Conservation (phyloP, 2,797 vertebrate genomes). For the Myoxocephalus aenaeus region DNA sequence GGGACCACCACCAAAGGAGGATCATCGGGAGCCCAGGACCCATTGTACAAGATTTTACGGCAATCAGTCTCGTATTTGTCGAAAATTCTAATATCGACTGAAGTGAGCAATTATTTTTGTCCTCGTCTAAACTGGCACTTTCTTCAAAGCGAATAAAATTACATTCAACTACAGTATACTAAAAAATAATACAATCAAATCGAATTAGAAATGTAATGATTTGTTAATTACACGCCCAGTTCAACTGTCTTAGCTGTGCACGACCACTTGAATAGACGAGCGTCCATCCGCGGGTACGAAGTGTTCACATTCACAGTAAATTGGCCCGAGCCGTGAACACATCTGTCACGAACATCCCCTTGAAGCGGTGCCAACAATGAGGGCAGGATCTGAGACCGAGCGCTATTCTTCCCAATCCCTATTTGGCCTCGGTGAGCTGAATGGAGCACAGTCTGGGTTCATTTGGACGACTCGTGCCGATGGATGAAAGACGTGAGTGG, state of each 20-base stretch:
- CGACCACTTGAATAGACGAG: neutral
- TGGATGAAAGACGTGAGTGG: conserved; percentile 65
- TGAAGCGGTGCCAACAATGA: conserved; percentile 40
- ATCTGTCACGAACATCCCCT: conserved; percentile 54
- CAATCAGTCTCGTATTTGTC: neutral
- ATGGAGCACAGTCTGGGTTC: conserved; percentile 49
- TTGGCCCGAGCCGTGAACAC: conserved; percentile 34
- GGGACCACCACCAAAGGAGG: neutral
- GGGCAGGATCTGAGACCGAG: conserved; percentile 37
- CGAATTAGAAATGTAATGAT: neutral
- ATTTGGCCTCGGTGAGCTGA: conserved; percentile 50
- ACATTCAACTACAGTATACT: neutral
- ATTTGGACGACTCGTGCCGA: conserved; percentile 61
- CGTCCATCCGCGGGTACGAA: conserved; percentile 15
- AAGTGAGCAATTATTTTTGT: neutral
- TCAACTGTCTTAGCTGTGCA: neutral
- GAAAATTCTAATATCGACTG: neutral
- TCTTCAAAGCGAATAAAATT: neutral
- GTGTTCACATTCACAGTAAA: conserved; percentile 43
- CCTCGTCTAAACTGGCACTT: neutral
- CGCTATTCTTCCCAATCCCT: conserved; percentile 22
- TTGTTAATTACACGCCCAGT: neutral
- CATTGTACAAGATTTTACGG: neutral
- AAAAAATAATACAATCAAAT: neutral
- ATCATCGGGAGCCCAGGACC: neutral